These are phyloP conservation scores for Antheraea assamensis DNA, from an alignment of 2,888 invertebrate genomes.

Conservation along the genomic window DNA sequence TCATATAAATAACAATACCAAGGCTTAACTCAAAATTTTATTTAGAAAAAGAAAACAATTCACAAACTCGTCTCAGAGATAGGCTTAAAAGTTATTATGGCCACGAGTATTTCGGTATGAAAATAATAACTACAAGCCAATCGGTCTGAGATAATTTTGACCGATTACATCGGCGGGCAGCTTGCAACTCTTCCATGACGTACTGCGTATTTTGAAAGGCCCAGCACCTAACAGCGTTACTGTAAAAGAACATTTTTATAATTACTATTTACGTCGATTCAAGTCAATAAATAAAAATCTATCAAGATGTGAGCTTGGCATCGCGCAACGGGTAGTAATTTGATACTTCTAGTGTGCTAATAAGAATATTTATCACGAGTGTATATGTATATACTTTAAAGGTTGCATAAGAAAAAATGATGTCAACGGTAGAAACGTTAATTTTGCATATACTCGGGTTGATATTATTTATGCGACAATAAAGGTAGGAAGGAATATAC, in stretches of 20 bases:
- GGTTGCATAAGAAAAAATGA: too few species aligned
- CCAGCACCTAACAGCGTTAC: constrained; percentile 66
- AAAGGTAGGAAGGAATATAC: too few species aligned
- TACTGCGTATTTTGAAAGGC: constrained; percentile 62
- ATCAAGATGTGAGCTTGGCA: too few species aligned
- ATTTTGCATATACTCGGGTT: too few species aligned
- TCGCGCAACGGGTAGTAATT: too few species aligned
- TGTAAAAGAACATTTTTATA: constrained; percentile 42
- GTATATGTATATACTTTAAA: too few species aligned
- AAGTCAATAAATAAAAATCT: not conserved
- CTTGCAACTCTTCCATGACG: constrained; percentile 70
- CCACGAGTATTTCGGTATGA: not conserved
- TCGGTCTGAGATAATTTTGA: constrained; percentile 61
- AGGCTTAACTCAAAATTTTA: not conserved
- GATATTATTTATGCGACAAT: too few species aligned
- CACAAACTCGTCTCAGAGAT: not conserved
- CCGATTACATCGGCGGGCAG: constrained; percentile 71
- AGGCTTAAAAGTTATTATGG: too few species aligned
- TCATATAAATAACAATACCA: not conserved
- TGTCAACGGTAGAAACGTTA: too few species aligned
- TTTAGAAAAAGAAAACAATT: not conserved
- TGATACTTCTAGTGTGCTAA: too few species aligned
- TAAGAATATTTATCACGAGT: too few species aligned
- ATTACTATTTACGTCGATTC: not conserved
- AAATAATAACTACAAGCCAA: constrained; percentile 37